Evolutionary conservation across 1,140 invertebrate species (phyloP).

Genomic region (Pissodes strobi): DNA sequence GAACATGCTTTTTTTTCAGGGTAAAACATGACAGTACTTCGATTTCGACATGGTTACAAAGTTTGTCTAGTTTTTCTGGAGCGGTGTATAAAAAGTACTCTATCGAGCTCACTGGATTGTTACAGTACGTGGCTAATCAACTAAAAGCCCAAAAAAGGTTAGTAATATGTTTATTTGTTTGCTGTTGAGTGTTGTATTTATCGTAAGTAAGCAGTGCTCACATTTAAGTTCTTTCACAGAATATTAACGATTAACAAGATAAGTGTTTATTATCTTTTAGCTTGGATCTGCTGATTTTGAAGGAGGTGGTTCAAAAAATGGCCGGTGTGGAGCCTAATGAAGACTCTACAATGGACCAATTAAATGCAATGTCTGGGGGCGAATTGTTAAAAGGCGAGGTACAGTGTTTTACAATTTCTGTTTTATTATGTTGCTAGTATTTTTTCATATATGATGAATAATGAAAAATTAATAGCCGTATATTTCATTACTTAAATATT

Average conservation of each 20-base stretch:
- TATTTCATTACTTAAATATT: no score
- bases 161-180: no score
- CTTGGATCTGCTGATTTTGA: slow-evolving; percentile 91
- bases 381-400: slow-evolving; percentile 93
- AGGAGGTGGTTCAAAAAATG: slow-evolving; percentile 99
- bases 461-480: no score
- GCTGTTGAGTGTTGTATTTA: no score
- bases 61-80: slow-evolving; percentile 91
- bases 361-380: slow-evolving; percentile 95
- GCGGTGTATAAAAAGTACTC: slow-evolving; percentile 97
- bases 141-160: slow-evolving; percentile 94
- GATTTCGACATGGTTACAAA: slow-evolving; percentile 92
- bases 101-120: slow-evolving; percentile 90
- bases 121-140: slow-evolving; percentile 97
- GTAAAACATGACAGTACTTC: slow-evolving; percentile 92
- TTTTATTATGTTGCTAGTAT: no score
- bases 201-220: no score
- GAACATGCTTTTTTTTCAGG: no score
- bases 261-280: no score
- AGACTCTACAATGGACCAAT: slow-evolving; percentile 94
- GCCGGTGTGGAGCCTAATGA: slow-evolving; percentile 96
- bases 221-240: neutral
- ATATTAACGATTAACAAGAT: neutral
- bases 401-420: no score
- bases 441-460: no score